These are phyloP conservation scores for Phaethornis superciliosus DNA, from an alignment of 2,113 vertebrate genomes.

Conservation along the genomic window DNA sequence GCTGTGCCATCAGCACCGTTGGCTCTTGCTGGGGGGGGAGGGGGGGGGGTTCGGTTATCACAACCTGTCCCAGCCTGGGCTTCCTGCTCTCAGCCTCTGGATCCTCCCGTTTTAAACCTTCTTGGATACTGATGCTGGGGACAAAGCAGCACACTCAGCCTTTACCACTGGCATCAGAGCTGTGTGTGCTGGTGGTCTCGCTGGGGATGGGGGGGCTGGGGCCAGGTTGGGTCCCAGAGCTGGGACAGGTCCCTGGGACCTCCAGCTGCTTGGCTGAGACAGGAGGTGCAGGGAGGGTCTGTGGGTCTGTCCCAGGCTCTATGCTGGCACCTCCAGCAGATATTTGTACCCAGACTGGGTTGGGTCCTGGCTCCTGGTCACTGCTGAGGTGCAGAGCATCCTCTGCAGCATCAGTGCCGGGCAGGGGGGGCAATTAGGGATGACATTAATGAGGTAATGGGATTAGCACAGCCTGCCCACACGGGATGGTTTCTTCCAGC, in stretches of 20 bases:
- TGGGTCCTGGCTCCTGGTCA: background rate
- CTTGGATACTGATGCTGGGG: background rate
- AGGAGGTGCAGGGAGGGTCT: rapidly evolving
- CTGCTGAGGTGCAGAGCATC: background rate
- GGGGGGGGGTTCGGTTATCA: no score
- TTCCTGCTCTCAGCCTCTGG: background rate
- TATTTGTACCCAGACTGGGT: background rate
- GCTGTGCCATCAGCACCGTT: background rate
- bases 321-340: background rate
- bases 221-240: background rate
- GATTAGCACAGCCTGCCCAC: background rate
- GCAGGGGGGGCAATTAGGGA: background rate
- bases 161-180: background rate
- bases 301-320: background rate
- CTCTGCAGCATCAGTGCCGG: background rate
- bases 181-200: background rate
- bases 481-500: background rate
- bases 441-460: background rate
- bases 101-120: background rate
- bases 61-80: rapidly evolving
- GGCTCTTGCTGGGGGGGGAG: background rate
- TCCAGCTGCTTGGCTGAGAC: background rate
- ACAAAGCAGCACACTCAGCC: background rate
- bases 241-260: background rate
- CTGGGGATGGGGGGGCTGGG: background rate